These are phyloP conservation scores for Liodrosophila aerea DNA, from an alignment of 2,888 invertebrate genomes.

Conservation along the genomic window DNA sequence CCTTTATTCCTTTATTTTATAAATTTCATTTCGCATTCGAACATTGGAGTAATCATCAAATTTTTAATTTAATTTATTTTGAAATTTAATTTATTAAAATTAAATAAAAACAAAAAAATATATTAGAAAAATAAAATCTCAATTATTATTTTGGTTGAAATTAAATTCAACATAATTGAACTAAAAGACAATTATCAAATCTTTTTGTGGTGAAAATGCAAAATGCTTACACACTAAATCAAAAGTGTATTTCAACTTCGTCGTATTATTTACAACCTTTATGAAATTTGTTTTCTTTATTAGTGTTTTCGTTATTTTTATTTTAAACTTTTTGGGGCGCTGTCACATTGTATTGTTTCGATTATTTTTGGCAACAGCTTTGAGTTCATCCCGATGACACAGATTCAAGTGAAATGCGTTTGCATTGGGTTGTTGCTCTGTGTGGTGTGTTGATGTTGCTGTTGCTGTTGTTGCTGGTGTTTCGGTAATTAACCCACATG, in stretches of 20 bases:
- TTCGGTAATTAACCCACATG: conserved; percentile 66
- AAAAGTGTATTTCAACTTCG: conserved; percentile 15
- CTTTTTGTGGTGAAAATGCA: too few species aligned
- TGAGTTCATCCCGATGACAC: conserved; percentile 60
- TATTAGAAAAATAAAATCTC: too few species aligned
- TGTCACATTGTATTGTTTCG: conserved; percentile 49
- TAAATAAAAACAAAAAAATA: too few species aligned
- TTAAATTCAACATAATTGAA: too few species aligned
- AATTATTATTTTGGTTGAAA: too few species aligned
- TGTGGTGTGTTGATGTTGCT: not conserved
- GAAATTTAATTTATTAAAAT: too few species aligned
- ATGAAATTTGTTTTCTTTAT: conserved; percentile 28
- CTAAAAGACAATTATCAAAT: too few species aligned
- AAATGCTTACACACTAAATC: too few species aligned
- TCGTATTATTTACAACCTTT: not conserved
- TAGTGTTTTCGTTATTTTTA: not conserved
- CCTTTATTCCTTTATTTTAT: not conserved
- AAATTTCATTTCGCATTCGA: too few species aligned
- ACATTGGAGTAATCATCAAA: too few species aligned
- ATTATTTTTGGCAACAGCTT: conserved; percentile 45
- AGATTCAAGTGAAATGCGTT: conserved; percentile 56
- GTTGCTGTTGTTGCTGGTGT: not conserved
- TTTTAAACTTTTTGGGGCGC: conserved; percentile 7
- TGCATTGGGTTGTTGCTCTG: conserved; percentile 7
- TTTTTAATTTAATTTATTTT: too few species aligned